Conservation (phyloP, 2,113 vertebrate genomes). For the Thryonomys swinderianus region DNA sequence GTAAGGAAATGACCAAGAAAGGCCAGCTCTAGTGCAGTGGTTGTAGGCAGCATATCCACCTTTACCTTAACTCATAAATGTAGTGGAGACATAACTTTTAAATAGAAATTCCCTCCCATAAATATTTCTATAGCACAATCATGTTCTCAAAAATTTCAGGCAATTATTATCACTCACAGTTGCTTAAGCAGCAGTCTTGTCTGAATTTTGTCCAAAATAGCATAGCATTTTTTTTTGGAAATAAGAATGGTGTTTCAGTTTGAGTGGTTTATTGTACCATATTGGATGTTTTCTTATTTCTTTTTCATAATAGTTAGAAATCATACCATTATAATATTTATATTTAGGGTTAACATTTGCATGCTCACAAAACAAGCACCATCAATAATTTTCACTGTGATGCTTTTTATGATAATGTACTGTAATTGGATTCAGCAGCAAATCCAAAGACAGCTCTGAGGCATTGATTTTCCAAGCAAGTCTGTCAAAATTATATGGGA, state of each 20-base stretch:
- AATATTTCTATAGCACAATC: background rate
- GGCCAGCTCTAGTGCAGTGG: rapidly evolving
- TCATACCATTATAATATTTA: conserved; percentile 83
- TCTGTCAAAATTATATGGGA: conserved; percentile 82
- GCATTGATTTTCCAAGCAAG: conserved; percentile 83
- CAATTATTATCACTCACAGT: background rate
- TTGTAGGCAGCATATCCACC: background rate
- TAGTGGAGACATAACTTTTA: background rate
- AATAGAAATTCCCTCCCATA: background rate
- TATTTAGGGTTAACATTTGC: conserved; percentile 84
- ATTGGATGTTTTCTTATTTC: conserved; percentile 71
- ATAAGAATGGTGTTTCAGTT: conserved; percentile 51
- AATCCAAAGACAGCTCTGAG: conserved; percentile 85
- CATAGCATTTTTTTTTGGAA: background rate
- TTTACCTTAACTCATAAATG: background rate
- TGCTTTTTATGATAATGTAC: conserved; percentile 85
- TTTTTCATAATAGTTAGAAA: conserved; percentile 79
- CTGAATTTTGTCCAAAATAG: background rate
- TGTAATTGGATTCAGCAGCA: conserved; percentile 86
- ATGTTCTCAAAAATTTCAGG: background rate
- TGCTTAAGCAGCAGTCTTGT: conserved; percentile 22
- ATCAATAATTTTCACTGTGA: conserved; percentile 87
- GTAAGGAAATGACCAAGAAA: background rate
- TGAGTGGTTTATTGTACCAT: conserved; percentile 63
- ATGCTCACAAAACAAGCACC: conserved; percentile 80